Conservation (phyloP, 2,888 invertebrate genomes). For the Toxonevra muliebris region DNA sequence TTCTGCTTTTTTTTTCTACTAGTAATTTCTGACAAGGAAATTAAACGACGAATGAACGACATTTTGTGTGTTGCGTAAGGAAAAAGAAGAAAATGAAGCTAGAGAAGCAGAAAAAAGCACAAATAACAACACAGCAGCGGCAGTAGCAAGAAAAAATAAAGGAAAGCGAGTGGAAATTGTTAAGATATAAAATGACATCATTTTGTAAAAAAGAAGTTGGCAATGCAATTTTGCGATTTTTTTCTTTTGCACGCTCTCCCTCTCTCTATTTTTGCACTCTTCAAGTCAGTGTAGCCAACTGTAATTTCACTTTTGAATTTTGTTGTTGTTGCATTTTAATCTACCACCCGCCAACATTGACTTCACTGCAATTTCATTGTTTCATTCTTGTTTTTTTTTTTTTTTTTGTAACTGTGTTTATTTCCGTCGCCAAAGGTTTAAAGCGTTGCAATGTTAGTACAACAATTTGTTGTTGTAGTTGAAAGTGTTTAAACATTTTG, state of each 20-base stretch:
- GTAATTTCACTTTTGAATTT: background rate
- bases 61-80: too few species aligned
- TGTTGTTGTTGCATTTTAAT: background rate
- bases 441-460: background rate
- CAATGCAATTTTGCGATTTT: too few species aligned
- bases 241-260: background rate
- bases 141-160: too few species aligned
- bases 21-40: too few species aligned
- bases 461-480: background rate
- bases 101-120: too few species aligned
- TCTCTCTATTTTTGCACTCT: slow-evolving; percentile 2
- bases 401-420: slow-evolving; percentile 8
- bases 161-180: too few species aligned
- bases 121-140: too few species aligned
- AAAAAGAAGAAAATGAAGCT: too few species aligned
- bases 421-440: background rate
- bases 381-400: background rate
- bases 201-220: too few species aligned
- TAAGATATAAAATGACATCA: too few species aligned
- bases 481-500: background rate
- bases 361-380: slow-evolving; percentile 1
- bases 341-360: background rate
- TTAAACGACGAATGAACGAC: too few species aligned
- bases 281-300: background rate
- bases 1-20: too few species aligned